phyloP scores from a whole-genome alignment of 37 sponge, comb jelly and placozoan genomes.

The Amphimedon queenslandica region DNA sequence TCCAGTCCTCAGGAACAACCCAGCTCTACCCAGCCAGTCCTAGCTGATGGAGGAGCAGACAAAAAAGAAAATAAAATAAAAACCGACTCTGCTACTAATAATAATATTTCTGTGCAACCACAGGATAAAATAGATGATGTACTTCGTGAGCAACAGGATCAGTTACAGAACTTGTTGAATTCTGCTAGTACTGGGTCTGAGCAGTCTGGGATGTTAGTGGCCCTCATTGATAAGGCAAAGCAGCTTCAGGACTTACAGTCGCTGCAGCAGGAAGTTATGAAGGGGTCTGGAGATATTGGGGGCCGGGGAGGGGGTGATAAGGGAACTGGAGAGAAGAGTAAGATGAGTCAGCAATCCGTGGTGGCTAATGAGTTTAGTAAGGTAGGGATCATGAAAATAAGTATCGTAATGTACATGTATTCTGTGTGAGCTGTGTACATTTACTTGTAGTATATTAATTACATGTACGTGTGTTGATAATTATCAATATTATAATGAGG shows the following conservation, averaged over 20 bases:
- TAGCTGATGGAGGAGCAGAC: not conserved
- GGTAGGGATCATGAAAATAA: too few species aligned
- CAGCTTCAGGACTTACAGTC: constrained; percentile 37
- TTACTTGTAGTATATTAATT: too few species aligned
- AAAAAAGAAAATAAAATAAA: too few species aligned
- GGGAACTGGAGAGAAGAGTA: not conserved
- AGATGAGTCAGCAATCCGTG: not conserved
- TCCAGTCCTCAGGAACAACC: not conserved
- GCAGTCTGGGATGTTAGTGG: not conserved
- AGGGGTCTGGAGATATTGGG: too few species aligned
- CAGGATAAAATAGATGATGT: not conserved
- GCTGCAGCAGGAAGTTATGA: constrained; percentile 8
- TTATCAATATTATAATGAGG: too few species aligned
- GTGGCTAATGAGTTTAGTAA: not conserved
- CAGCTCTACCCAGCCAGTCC: not conserved
- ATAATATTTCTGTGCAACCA: not conserved
- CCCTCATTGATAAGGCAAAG: constrained; percentile 35
- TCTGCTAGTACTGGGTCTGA: too few species aligned
- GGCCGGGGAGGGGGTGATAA: not conserved
- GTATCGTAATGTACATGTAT: too few species aligned
- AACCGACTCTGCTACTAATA: too few species aligned
- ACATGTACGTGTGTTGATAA: too few species aligned
- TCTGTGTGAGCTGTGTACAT: too few species aligned
- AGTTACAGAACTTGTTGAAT: constrained; percentile 48
- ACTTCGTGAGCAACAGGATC: constrained; percentile 56